Base-by-base conservation (phyloP, 1,140 invertebrate genomes). In the Dinoponera quadriceps region DNA sequence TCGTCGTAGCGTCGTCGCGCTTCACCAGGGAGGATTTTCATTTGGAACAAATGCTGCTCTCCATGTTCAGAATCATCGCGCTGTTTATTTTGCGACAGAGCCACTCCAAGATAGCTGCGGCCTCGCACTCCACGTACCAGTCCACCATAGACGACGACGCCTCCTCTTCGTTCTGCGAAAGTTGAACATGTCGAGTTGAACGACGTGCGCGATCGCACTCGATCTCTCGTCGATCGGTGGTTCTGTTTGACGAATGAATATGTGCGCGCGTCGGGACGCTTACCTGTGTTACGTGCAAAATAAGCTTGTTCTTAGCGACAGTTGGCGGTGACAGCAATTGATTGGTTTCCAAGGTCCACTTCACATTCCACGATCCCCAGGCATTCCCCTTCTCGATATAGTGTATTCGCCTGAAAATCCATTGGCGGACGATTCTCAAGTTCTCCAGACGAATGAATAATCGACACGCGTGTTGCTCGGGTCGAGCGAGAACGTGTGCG, bases 221-320 rank as follows among this genome's bases (percentile, higher is more conserved):
- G 33, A 59, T 38, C 5, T 20, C 9, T 57, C 9, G 16, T 22
- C 14, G 38, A 5, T 44, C 25, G 9, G 54, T 14, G 9, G 54
- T 14, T 14, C 2, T 60, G n/a, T 27, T 65, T 11, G 16, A n/a
- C n/a, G 13, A 25, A 22, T 54, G n/a, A 44, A 44, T 9, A 4
- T 0, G 7, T 4, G 9, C 38, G 7, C 38, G 7, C 38, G n/a
- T 20, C 11, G 22, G 51, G 68, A 65, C 1, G 25, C 55, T 86
- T 94, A 97, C 96, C 95, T 97, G 96, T 94, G 96, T 96, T 33
- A 97, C 94, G 89, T 96, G 96, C 71, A 98, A 95, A 38, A 96
- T 92, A n/a, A 98, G 94, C 89, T 96, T 96, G 63, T 96, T 95
- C 16, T 95, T 95, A 48, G 92, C 92, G 2, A 97, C 92, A 59